Percentiles rank a stretch among this genome's conserved stretches.
Evolutionary conservation across 2,113 vertebrate species (phyloP).

Genomic region (Tragelaphus strepsiceros): DNA sequence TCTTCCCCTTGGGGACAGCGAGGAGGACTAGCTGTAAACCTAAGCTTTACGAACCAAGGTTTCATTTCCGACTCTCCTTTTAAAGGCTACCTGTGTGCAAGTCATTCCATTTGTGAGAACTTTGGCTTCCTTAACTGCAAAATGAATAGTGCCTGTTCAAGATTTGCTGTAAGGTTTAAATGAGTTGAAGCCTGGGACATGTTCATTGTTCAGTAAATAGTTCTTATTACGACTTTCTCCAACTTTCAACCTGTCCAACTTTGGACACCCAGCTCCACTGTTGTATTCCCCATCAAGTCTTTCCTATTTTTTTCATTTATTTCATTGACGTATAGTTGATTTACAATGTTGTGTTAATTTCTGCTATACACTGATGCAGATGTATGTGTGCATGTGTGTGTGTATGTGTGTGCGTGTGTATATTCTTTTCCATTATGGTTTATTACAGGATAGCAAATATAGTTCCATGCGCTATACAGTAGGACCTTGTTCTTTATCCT

Average conservation of each 20-base stretch:
- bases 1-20: not conserved
- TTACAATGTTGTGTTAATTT: not conserved
- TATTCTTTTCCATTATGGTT: not conserved
- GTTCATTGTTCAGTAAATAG: not conserved
- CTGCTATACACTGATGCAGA: not conserved
- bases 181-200: not conserved
- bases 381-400: rapidly evolving
- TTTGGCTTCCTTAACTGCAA: not conserved
- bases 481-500: not conserved
- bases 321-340: not conserved
- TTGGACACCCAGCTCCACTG: not conserved
- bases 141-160: not conserved
- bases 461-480: not conserved
- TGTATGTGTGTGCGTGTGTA: too few species aligned
- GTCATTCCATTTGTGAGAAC: not conserved
- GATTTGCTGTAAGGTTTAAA: not conserved
- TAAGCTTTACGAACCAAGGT: not conserved
- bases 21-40: not conserved
- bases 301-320: not conserved
- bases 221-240: not conserved
- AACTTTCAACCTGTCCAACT: not conserved
- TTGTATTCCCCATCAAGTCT: not conserved
- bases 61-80: not conserved
- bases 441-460: not conserved
- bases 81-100: not conserved